These are phyloP conservation scores for Lagenorhynchus albirostris DNA, from an alignment of 2,113 vertebrate species.

Conservation along the genomic window DNA sequence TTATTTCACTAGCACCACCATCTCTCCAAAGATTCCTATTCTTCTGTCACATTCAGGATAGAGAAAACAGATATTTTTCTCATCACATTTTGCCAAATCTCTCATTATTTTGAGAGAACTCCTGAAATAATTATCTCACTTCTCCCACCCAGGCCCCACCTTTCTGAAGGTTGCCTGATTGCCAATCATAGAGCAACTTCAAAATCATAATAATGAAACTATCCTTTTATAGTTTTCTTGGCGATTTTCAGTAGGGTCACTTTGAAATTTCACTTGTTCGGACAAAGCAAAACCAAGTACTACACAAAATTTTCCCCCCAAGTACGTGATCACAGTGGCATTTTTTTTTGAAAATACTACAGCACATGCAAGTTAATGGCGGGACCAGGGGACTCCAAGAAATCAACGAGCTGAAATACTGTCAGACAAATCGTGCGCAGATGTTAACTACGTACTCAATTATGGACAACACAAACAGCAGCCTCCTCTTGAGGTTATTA, in stretches of 20 bases:
- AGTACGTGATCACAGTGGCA: background rate
- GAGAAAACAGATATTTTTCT: background rate
- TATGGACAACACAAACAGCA: slow-evolving; percentile 27
- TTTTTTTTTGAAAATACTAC: background rate
- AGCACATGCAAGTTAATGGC: slow-evolving; percentile 12
- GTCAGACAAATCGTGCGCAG: slow-evolving; percentile 51
- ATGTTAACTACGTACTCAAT: background rate
- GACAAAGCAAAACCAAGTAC: background rate
- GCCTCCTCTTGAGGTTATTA: slow-evolving; percentile 39
- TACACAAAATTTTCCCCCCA: background rate
- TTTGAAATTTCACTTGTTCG: background rate
- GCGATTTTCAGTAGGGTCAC: background rate
- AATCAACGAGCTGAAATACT: slow-evolving; percentile 55
- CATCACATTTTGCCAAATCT: background rate
- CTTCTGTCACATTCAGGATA: background rate
- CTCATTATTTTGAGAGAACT: background rate
- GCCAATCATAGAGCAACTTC: background rate
- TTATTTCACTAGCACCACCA: fast-evolving
- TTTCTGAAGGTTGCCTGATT: too few relatives aligned
- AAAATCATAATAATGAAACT: background rate
- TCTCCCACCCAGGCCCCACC: background rate
- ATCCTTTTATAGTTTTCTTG: background rate
- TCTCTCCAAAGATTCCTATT: fast-evolving
- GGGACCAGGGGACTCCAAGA: slow-evolving; percentile 36
- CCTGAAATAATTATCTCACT: background rate